Base-by-base conservation (phyloP, 2,113 vertebrate species). In the Neogobius melanostomus region DNA sequence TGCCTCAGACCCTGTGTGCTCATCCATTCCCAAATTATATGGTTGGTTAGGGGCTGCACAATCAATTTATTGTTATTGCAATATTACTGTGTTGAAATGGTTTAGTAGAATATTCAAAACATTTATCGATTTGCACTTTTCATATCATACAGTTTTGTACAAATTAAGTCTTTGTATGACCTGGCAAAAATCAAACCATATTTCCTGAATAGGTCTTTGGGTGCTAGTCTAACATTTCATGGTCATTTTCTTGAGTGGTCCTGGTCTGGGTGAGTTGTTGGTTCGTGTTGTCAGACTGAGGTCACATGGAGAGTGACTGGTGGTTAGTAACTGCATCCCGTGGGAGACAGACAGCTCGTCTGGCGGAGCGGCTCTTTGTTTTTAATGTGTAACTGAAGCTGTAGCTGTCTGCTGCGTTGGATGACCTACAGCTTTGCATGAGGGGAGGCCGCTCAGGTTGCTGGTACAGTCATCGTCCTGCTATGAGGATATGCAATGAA, bases 351-450 rank as follows among this genome's bases (percentile, higher is more conserved):
- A 73, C 78, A 79, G 75, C 54, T 65, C 64, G 77, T 53, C 69
- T 66, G 61, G 64, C 66, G 74, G 71, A 73, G 81, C 79, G 69
- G 60, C 66, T 69, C 82, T 83, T 82, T 88, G 84, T 90, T 82
- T 69, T 84, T 79, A 60, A 11, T 12, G 76, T 83, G 87, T 82
- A 90, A 86, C 79, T 11, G 74, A 86, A 83, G 71, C 79, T 68
- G 49, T 66, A 11, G 62, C 51, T 82, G 85, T 87, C 85, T 80
- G 80, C 75, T 71, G 72, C 62, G 64, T 85, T 71, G 78, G 71
- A 75, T 71, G 71, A 54, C 69, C 76, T 82, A 77, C 77, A 76
- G 50, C 64, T 71, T 82, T 72, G 78, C 61, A 72, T 63, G 72
- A 56, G 64, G 75, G 80, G 71, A 5, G 49, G 59, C 59, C 66